Conservation (phyloP, 2,113 vertebrate genomes). For the Otis tarda region DNA sequence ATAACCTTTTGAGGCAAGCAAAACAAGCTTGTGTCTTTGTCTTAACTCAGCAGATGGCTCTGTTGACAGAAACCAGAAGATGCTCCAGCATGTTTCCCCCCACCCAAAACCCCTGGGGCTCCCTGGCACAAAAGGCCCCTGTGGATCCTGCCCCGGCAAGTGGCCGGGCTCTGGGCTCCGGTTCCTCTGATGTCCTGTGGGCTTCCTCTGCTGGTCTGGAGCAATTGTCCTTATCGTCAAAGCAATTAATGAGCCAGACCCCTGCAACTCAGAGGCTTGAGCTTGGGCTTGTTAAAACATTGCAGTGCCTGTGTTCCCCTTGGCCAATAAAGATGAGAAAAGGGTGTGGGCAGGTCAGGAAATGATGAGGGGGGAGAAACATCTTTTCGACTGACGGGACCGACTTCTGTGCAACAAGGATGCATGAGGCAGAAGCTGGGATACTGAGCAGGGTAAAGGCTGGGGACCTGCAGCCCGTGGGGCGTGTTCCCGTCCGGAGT, state of each 20-base stretch:
- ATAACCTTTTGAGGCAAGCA: neutral
- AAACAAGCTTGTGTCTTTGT: neutral
- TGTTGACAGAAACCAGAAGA: neutral
- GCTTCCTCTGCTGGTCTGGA: neutral
- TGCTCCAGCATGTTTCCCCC: neutral
- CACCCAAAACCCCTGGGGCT: neutral
- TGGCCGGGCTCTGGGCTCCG: accelerated
- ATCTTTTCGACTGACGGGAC: neutral
- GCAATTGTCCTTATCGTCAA: neutral
- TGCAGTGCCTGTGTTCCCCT: neutral
- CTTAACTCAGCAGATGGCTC: neutral
- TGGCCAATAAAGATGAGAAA: neutral
- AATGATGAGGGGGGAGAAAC: neutral
- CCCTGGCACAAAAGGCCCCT: neutral
- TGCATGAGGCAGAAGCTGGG: neutral
- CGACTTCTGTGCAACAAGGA: neutral
- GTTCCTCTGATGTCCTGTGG: neutral
- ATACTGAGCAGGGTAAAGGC: accelerated
- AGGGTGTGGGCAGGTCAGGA: neutral
- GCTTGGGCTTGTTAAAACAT: neutral
- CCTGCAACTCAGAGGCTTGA: neutral
- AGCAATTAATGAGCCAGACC: neutral
- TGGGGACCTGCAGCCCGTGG: accelerated
- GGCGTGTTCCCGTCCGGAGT: accelerated
- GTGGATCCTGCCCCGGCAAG: neutral